Evolutionary conservation across 1,140 invertebrate species (phyloP).

Genomic region (Hesperophylax magnus): DNA sequence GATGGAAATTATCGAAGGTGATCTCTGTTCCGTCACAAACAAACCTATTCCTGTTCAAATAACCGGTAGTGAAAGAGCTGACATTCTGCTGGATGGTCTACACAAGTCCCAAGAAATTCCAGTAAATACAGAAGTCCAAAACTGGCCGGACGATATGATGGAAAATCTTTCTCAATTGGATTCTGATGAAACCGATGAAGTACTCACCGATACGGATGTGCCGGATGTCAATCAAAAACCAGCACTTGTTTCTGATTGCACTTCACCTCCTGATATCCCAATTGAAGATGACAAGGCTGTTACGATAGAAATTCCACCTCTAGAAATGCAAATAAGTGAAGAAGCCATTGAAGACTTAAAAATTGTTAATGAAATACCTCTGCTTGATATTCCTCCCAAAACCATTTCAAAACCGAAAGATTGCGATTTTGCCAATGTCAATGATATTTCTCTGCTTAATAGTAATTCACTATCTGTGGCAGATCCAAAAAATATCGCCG

Average conservation of each 20-base stretch:
- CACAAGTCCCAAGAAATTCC: not conserved
- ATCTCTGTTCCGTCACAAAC: slow-evolving; percentile 1
- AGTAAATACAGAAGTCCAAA: not conserved
- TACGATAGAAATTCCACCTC: too few species aligned
- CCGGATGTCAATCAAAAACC: not conserved
- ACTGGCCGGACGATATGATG: not conserved
- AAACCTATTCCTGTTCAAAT: slow-evolving; percentile 12
- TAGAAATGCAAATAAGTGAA: too few species aligned
- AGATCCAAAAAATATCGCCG: too few species aligned
- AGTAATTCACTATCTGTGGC: too few species aligned
- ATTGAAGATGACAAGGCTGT: too few species aligned
- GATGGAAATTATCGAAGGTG: slow-evolving; percentile 30
- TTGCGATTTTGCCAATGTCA: too few species aligned
- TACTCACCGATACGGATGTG: not conserved
- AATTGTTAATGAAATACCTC: too few species aligned
- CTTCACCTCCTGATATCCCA: too few species aligned
- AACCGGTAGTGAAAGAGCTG: not conserved
- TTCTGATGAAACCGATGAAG: not conserved
- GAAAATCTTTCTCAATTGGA: slow-evolving; percentile 8
- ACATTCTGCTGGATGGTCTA: not conserved
- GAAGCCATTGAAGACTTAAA: too few species aligned
- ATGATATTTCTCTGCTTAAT: too few species aligned
- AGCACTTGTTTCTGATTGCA: not conserved
- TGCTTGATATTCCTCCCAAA: too few species aligned
- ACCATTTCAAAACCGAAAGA: too few species aligned